phyloP scores from a whole-genome alignment of 1,140 invertebrate species.

The Drosophila paulistorum region DNA sequence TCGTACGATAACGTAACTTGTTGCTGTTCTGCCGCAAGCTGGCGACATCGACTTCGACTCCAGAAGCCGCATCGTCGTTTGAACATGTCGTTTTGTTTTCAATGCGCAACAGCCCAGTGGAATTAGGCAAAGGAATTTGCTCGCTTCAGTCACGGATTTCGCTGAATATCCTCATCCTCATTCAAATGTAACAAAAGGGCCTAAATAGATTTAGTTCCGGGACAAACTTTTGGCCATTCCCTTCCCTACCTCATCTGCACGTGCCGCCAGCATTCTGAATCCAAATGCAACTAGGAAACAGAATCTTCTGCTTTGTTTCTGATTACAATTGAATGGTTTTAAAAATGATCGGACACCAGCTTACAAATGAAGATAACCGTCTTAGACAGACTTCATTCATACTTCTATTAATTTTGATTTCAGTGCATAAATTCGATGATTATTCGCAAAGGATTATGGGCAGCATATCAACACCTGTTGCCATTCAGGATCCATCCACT shows the following conservation, averaged over 20 bases:
- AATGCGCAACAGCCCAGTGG: constrained; percentile 10
- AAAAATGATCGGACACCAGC: no score
- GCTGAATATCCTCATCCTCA: constrained; percentile 14
- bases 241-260: neutral
- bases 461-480: constrained; percentile 27
- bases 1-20: constrained; percentile 21
- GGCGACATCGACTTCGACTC: neutral
- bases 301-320: neutral
- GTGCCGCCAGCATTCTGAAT: neutral
- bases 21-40: neutral
- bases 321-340: no score
- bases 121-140: constrained; percentile 45
- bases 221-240: neutral
- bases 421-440: constrained; percentile 66
- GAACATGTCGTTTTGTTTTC: constrained; percentile 22
- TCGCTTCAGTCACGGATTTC: constrained; percentile 49
- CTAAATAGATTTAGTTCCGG: neutral
- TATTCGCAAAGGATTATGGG: constrained; percentile 49
- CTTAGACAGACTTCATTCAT: neutral
- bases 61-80: constrained; percentile 20
- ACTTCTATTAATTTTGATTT: neutral
- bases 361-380: neutral
- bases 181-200: constrained; percentile 35
- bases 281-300: neutral
- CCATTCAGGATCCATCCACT: constrained; percentile 35